Evolutionary conservation across 1,140 invertebrate species (phyloP), one percentile per base, ranked within the genome.

Genomic region (Proales similis): DNA sequence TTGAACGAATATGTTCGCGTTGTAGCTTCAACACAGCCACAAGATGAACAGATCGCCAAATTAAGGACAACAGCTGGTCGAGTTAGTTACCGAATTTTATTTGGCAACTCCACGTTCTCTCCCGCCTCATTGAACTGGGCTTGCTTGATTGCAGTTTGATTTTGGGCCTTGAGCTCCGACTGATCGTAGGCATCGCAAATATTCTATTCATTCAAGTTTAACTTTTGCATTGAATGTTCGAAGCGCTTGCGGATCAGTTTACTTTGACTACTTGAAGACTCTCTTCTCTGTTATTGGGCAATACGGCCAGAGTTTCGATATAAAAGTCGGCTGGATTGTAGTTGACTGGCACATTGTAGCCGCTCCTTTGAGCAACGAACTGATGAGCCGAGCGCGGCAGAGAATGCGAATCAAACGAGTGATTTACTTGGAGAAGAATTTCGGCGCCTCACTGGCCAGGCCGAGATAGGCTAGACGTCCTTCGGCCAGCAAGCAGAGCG

Each of bases 241-340:
- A n/a, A n/a, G n/a, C n/a, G n/a, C n/a, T n/a, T n/a, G n/a, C n/a
- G n/a, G n/a, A n/a, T n/a, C 7, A 5, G 26, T 6, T 22, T 39
- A 45, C 42, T 9, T 45, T 20, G 6, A 62, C 48, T 29, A 19
- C 39, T 29, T 45, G 17, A 22, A 24, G 20, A 64, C 75, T 77
- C 5, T 84, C 81, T 22, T 82, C 79, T 72, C 90, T 88, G 39
- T 82, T 79, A 0, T 84, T 86, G 0, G 90, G 90, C 17, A 87
- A 82, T 1, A 93, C 83, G 0, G 90, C 57, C n/a, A 62, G 38
- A 22, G 39, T 47, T 46, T 46, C n/a, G 17, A 62, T 47, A 7
- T 46, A 62, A 62, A 36, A 46, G 48, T 62, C 57, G 36, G 57
- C 57, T 47, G 57, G 57, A 46, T 62, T 62, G 29, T 32, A 62